Evolutionary conservation across 1,140 invertebrate species (phyloP).

Genomic region (Littorina saxatilis): DNA sequence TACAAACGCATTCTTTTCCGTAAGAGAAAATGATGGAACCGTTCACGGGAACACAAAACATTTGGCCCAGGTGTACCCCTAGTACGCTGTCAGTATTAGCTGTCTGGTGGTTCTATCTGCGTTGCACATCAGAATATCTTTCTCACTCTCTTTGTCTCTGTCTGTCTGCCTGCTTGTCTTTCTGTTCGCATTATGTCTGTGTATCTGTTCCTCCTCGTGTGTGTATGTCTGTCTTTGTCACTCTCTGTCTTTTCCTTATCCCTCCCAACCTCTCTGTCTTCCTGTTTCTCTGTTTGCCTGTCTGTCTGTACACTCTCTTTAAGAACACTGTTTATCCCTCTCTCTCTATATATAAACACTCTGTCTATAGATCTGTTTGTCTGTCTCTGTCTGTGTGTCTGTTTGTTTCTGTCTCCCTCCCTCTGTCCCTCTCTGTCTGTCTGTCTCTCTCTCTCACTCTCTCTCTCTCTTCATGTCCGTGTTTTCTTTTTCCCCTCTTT

Average conservation of each 20-base stretch:
- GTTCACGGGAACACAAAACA: no score
- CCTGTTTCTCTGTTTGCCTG: neutral
- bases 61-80: no score
- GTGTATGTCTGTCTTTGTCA: neutral
- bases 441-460: constrained; percentile 9
- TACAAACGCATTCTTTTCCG: no score
- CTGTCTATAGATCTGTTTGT: neutral
- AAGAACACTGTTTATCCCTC: no score
- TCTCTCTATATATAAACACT: no score
- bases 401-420: constrained; percentile 1
- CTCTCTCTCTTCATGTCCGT: neutral
- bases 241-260: neutral
- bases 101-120: no score
- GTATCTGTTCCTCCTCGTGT: neutral
- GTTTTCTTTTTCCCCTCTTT: no score
- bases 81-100: no score
- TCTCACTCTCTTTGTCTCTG: neutral
- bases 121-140: no score
- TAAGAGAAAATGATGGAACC: no score
- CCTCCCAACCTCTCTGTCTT: neutral
- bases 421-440: neutral
- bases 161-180: neutral
- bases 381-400: constrained; percentile 12
- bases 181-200: neutral
- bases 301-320: neutral